These are phyloP conservation scores for Trigoniulus corallinus DNA, from an alignment of 1,140 invertebrate genomes.

Conservation along the genomic window DNA sequence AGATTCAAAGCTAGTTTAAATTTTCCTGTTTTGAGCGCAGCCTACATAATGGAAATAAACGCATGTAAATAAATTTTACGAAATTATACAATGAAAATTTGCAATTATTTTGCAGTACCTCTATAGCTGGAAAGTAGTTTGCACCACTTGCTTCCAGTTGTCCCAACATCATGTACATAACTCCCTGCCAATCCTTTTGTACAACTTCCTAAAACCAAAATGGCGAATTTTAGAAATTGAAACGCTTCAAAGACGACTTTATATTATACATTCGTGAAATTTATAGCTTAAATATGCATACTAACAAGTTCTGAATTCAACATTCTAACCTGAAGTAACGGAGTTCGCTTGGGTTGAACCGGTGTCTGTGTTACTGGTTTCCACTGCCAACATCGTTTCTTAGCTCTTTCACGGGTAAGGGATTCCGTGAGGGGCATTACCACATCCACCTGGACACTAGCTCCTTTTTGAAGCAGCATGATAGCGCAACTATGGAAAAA, in stretches of 20 bases:
- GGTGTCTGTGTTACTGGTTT: slow-evolving; percentile 15
- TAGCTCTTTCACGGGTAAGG: slow-evolving; percentile 11
- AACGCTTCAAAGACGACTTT: background rate
- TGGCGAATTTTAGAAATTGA: slow-evolving; percentile 1
- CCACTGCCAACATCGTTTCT: slow-evolving; percentile 18
- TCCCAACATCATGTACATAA: slow-evolving; percentile 21
- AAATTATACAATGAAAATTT: background rate
- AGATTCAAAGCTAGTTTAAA: slow-evolving; percentile 28
- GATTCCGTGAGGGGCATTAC: slow-evolving; percentile 9
- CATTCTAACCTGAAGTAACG: slow-evolving; percentile 11
- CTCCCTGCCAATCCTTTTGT: slow-evolving; percentile 23
- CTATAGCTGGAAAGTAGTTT: slow-evolving; percentile 16
- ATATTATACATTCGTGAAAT: background rate
- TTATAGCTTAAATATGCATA: background rate
- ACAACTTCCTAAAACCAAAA: slow-evolving; percentile 20
- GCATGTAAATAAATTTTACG: too few species aligned
- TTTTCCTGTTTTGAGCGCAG: slow-evolving; percentile 27
- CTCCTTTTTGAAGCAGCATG: slow-evolving; percentile 28
- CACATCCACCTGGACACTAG: slow-evolving; percentile 21
- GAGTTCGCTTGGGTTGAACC: background rate
- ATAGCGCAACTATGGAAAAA: slow-evolving; percentile 28
- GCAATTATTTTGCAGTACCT: slow-evolving; percentile 12
- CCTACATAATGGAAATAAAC: slow-evolving; percentile 16
- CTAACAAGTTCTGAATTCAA: background rate
- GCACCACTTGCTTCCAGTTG: slow-evolving; percentile 15